Conservation (phyloP, 2,113 vertebrate genomes). For the Peucedramus taeniatus region DNA sequence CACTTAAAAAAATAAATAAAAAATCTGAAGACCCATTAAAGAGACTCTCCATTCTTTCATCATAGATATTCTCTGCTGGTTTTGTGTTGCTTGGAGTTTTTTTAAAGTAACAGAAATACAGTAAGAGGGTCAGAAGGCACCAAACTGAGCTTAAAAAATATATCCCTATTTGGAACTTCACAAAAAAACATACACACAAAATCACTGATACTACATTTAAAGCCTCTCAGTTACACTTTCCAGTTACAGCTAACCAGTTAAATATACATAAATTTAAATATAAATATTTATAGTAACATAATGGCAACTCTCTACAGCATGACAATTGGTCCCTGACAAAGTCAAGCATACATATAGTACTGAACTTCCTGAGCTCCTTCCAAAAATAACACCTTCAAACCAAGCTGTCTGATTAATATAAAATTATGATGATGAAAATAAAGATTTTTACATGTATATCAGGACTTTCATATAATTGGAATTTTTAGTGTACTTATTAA, state of each 20-base stretch:
- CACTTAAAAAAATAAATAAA: neutral
- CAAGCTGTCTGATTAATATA: neutral
- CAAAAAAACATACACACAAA: neutral
- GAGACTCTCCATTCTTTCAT: neutral
- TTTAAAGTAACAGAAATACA: neutral
- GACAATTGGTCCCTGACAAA: neutral
- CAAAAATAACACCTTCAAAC: neutral
- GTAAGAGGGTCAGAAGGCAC: neutral
- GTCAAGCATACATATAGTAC: neutral
- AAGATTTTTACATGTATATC: neutral
- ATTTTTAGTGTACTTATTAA: neutral
- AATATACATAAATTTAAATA: neutral
- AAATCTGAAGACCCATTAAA: neutral
- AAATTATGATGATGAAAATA: neutral
- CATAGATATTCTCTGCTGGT: neutral
- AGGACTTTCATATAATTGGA: neutral
- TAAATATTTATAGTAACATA: neutral
- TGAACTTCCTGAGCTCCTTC: neutral
- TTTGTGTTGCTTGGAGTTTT: neutral
- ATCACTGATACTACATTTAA: neutral
- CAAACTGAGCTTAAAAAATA: neutral
- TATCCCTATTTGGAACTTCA: neutral
- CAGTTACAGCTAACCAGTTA: neutral
- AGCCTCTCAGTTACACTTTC: neutral
- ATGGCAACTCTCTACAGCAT: neutral